Conservation (phyloP, 2,888 invertebrate genomes). For the Tricholauxania praeusta region DNA sequence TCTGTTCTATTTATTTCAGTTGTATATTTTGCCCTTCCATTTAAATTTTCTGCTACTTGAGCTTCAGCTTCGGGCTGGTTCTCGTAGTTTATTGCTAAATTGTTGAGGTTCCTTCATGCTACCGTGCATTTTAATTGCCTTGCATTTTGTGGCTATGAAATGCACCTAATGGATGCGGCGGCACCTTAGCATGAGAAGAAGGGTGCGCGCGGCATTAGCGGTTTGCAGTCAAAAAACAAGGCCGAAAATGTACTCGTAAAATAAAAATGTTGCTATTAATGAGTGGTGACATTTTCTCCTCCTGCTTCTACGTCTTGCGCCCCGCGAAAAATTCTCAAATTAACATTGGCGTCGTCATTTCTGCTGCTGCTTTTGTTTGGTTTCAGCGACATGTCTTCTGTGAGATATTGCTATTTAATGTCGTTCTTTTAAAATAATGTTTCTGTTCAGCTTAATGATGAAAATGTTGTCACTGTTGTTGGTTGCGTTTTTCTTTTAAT, state of each 20-base stretch:
- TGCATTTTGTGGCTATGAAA: constrained; percentile 45
- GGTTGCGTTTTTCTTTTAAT: no score
- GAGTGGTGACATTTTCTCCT: constrained; percentile 47
- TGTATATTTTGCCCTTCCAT: background rate
- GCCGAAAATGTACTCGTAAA: constrained; percentile 4
- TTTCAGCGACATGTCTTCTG: no score
- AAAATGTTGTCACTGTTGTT: no score
- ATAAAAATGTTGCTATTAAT: constrained; percentile 44
- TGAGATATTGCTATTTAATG: no score
- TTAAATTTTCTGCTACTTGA: background rate
- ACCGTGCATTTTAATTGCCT: constrained; percentile 52
- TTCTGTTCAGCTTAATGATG: no score
- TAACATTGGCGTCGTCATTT: no score
- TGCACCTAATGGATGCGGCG: constrained; percentile 20
- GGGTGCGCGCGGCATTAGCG: background rate
- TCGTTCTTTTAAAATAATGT: no score
- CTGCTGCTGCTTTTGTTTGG: no score
- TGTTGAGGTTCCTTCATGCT: constrained; percentile 49
- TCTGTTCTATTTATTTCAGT: no score
- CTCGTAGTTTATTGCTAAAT: constrained; percentile 47
- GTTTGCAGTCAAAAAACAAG: constrained; percentile 1
- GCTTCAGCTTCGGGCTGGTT: constrained; percentile 7
- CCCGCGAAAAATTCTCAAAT: no score
- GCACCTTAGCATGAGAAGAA: background rate
- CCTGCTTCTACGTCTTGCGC: no score